phyloP scores from a whole-genome alignment of 2,797 vertebrate genomes.

The Dermochelys coriacea region DNA sequence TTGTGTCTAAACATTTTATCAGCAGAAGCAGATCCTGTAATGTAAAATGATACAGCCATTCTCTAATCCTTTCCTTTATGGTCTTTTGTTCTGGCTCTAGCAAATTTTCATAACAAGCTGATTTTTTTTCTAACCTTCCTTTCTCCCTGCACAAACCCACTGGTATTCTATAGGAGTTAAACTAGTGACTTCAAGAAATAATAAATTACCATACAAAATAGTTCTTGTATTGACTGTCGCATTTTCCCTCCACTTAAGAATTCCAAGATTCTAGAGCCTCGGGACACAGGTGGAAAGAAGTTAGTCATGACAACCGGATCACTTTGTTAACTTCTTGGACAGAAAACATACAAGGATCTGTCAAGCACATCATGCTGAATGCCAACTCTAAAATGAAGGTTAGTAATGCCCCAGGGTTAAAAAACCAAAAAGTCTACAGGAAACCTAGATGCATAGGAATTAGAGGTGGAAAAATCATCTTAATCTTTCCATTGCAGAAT shows the following conservation, averaged over 20 bases:
- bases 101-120: background rate
- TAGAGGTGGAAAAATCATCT: background rate
- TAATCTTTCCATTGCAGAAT: background rate
- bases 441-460: background rate
- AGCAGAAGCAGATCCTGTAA: background rate
- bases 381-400: slow-evolving; percentile 90
- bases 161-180: background rate
- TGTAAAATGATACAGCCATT: background rate
- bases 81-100: background rate
- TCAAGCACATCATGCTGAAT: slow-evolving; percentile 88
- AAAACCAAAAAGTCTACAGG: background rate
- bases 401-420: background rate
- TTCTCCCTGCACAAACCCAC: background rate
- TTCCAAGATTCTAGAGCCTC: slow-evolving; percentile 75
- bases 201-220: background rate
- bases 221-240: background rate
- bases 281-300: slow-evolving; percentile 83
- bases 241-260: slow-evolving; percentile 64
- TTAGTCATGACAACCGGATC: slow-evolving; percentile 77
- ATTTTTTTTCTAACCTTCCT: background rate
- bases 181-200: background rate
- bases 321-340: slow-evolving; percentile 83
- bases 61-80: background rate
- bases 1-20: background rate
- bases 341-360: slow-evolving; percentile 80